These are phyloP conservation scores for Operophtera brumata DNA, from an alignment of 2,888 invertebrate species.

Conservation along the genomic window DNA sequence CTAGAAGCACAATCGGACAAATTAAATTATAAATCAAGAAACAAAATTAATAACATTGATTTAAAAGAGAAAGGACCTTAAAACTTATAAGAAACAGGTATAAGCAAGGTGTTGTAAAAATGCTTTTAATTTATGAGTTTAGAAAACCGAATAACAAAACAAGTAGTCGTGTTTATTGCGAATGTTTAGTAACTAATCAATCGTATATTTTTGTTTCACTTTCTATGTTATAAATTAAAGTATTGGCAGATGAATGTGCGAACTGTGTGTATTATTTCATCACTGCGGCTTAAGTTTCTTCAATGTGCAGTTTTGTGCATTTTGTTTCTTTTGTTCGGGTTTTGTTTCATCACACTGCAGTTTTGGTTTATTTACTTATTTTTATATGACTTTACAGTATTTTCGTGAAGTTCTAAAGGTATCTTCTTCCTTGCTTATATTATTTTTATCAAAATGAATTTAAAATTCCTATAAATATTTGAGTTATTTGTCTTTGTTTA, in stretches of 20 bases:
- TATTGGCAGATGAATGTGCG: slow-evolving; percentile 17
- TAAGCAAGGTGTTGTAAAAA: slow-evolving; percentile 40
- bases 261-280: background rate
- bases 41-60: slow-evolving; percentile 33
- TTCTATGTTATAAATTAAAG: slow-evolving; percentile 35
- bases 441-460: too few species aligned
- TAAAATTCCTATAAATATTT: too few species aligned
- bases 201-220: slow-evolving; percentile 32
- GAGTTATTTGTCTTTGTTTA: too few species aligned
- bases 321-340: background rate
- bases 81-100: slow-evolving; percentile 33
- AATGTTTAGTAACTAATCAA: slow-evolving; percentile 29
- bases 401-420: too few species aligned
- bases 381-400: background rate
- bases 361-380: background rate
- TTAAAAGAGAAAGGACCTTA: slow-evolving; percentile 48
- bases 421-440: too few species aligned
- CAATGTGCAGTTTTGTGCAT: background rate
- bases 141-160: slow-evolving; percentile 55
- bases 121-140: slow-evolving; percentile 53
- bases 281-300: background rate
- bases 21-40: slow-evolving; percentile 43
- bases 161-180: slow-evolving; percentile 36
- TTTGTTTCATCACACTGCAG: background rate
- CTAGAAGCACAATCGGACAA: slow-evolving; percentile 26